Evolutionary conservation across 2,113 vertebrate genomes (phyloP), one percentile per base, ranked within the genome.

Genomic region (Gila orcuttii): DNA sequence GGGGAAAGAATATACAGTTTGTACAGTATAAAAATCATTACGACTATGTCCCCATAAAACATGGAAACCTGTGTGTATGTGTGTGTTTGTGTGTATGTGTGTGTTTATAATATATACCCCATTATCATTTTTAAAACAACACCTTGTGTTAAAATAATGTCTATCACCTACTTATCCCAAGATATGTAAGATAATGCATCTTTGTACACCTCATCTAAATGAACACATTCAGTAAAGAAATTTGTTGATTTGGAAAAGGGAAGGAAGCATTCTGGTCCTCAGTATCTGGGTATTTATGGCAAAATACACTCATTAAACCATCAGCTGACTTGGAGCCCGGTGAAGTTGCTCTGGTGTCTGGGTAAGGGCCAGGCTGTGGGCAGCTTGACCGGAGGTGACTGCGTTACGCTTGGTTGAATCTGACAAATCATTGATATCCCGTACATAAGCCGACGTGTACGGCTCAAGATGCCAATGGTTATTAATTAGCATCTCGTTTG

Each of bases 401-500:
- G 76, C n/a, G 39, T 86, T 84, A 85, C 86, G 73, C 86, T 86
- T 87, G 89, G 84, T 94, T 93, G 95, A 91, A 94, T 94, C 95
- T 91, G 95, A 93, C 90, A 91, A 93, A 89, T 57, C 94, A 95
- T 95, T 94, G 93, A 95, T 94, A 95, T 76, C 93, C 93, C 93
- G 94, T 94, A 95, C 95, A 93, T 93, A 94, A 95, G 94, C 93
- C 95, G 95, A 96, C 94, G 94, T 94, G 94, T 94, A 92, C 92
- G 92, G 93, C 94, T 95, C 95, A 96, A 95, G 94, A 96, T 96
- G 95, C 95, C 96, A 96, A 94, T 93, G 95, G 94, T 97, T 96
- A 97, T 97, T 97, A 97, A 97, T 97, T 97, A 97, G 94, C 95
- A 95, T 96, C 95, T 97, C 92, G 95, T 96, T 97, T 96, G 95